A percentile compares a stretch with the other conserved stretches of the same genome.
phyloP scores from a whole-genome alignment of 2,888 invertebrate genomes.

The Acleris laterana region DNA sequence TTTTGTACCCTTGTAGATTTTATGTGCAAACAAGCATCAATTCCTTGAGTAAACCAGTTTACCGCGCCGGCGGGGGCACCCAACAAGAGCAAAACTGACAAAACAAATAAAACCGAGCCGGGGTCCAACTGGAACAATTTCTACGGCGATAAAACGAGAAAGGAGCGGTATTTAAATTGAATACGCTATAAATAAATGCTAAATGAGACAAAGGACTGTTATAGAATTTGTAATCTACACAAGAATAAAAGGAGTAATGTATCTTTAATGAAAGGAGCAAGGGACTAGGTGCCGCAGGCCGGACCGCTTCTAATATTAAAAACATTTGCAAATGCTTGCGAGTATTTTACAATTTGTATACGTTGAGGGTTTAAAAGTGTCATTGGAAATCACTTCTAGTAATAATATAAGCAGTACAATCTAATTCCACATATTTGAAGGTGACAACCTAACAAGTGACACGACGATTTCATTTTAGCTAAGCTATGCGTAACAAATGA shows the following conservation, averaged over 20 bases:
- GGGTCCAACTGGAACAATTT: conserved; percentile 69
- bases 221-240: conserved; percentile 76
- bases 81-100: conserved; percentile 67
- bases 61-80: conserved; percentile 49
- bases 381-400: no score
- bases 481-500: no score
- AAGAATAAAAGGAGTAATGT: conserved; percentile 77
- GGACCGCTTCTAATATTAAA: conserved; percentile 41
- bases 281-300: conserved; percentile 45
- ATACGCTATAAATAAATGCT: conserved; percentile 80
- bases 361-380: no score
- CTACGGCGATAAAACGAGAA: conserved; percentile 74
- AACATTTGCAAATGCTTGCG: conserved; percentile 36
- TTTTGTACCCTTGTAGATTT: conserved; percentile 30
- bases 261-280: conserved; percentile 72
- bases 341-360: no score
- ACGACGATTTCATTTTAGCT: no score
- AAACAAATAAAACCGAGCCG: conserved; percentile 70
- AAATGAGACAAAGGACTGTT: conserved; percentile 80
- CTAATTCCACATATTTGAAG: no score
- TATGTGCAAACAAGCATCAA: conserved; percentile 36
- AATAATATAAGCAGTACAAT: no score
- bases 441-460: no score
- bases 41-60: conserved; percentile 34
- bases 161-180: conserved; percentile 80